Base-by-base conservation (phyloP, 1,140 invertebrate genomes). In the Drosophila guanche region DNA sequence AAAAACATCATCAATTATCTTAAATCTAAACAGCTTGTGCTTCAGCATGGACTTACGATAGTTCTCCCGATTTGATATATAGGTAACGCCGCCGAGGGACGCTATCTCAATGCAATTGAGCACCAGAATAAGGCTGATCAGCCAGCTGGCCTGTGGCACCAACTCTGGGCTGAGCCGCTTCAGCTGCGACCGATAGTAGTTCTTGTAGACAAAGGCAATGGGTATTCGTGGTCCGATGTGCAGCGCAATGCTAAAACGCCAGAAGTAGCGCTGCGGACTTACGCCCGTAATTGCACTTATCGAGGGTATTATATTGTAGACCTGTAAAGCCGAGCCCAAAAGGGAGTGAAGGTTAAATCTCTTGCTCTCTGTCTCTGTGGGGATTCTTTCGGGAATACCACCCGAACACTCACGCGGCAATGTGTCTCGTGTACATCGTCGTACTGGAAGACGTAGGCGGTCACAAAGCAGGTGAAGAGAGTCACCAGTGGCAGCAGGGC, bases 391-490 rank as follows among this genome's bases (percentile, higher is more conserved):
- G 16, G 16, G 16, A 14, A 16, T 20, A 12, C 16, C n/a, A 27
- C 23, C 16, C 54, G 29, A 22, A 8, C 5, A 23, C 95, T 94
- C 93, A 98, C 97, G 89, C 95, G 94, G 93, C 97, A 98, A 92
- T 97, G 96, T 63, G 97, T 97, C 93, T 97, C 96, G 90, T 97
- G 97, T 86, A 98, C 96, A 91, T 97, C 96, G 93, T 97, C 96
- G 92, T 95, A 95, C 92, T 97, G 96, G 92, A 97, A 98, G 90
- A 97, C 95, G 90, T 96, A 96, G 61, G 96, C 96, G 71, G 96
- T 96, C 73, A 96, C 92, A 90, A 98, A 96, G 92, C 97, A 98
- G 91, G 96, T 93, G 72, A 97, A 92, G 80, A 98, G 93, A 79
- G 96, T 95, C 86, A 95, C 92, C 60, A 97, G 92, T 40, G 97